phyloP scores from a whole-genome alignment of 2,888 invertebrate species.

The Chouioia cunea region DNA sequence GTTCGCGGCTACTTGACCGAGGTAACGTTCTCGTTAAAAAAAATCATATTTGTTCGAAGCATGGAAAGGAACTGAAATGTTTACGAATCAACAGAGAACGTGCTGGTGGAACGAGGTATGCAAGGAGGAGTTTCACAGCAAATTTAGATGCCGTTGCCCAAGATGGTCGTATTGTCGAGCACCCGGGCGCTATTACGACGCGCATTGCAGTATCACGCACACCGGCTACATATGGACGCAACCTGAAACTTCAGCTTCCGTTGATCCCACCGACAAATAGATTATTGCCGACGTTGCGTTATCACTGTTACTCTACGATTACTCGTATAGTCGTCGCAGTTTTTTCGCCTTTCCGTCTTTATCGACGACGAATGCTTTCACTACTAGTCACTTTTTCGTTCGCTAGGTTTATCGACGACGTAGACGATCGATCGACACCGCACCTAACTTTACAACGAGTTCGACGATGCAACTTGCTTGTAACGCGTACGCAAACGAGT shows the following conservation, averaged over 20 bases:
- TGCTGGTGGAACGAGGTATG: constrained; percentile 96
- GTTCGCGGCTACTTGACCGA: constrained; percentile 86
- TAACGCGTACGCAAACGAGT: not conserved
- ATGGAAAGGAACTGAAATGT: not conserved
- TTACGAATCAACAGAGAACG: constrained; percentile 75
- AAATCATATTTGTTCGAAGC: not conserved
- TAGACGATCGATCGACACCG: too few species aligned
- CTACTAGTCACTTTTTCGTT: too few species aligned
- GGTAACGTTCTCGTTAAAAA: constrained; percentile 70
- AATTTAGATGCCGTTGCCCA: constrained; percentile 90
- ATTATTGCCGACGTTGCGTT: not conserved
- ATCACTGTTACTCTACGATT: too few species aligned
- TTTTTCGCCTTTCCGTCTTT: too few species aligned
- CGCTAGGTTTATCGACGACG: too few species aligned
- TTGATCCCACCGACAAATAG: constrained; percentile 55
- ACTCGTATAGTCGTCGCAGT: too few species aligned
- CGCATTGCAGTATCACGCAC: constrained; percentile 89
- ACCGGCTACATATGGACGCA: constrained; percentile 94
- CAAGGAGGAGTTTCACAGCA: constrained; percentile 90
- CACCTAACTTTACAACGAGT: too few species aligned
- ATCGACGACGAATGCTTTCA: too few species aligned
- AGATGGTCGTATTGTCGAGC: constrained; percentile 90
- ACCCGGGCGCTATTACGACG: constrained; percentile 91
- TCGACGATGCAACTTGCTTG: not conserved
- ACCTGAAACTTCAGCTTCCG: constrained; percentile 70